Conservation (phyloP, 1,140 invertebrate species). For the Heliconius melpomene region DNA sequence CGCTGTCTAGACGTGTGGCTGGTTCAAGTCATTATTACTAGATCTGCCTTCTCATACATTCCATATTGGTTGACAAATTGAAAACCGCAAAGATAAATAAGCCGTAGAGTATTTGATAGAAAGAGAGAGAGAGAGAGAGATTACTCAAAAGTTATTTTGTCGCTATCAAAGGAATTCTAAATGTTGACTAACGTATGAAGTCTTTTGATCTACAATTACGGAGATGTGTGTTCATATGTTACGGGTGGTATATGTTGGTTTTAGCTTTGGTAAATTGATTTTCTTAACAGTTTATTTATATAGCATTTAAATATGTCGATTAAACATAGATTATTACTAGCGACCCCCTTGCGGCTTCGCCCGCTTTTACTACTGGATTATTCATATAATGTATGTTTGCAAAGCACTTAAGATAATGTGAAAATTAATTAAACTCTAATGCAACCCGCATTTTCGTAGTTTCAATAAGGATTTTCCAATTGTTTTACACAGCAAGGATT, state of each 20-base stretch:
- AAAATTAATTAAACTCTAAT: too few relatives aligned
- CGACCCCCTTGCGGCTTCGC: too few relatives aligned
- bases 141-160: not conserved
- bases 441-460: too few relatives aligned
- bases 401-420: too few relatives aligned
- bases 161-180: slow-evolving; percentile 3
- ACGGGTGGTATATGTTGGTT: not conserved
- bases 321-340: too few relatives aligned
- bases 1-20: slow-evolving; percentile 43
- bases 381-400: too few relatives aligned
- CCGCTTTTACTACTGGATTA: too few relatives aligned
- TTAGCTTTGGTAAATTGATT: not conserved
- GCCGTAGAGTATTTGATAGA: not conserved
- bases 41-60: slow-evolving; percentile 23
- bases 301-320: too few relatives aligned
- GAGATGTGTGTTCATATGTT: not conserved
- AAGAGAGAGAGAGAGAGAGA: not conserved
- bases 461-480: too few relatives aligned
- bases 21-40: slow-evolving; percentile 39
- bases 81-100: slow-evolving; percentile 17
- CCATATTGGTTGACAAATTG: slow-evolving; percentile 18
- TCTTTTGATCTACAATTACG: slow-evolving; percentile 5
- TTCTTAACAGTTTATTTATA: not conserved
- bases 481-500: too few relatives aligned
- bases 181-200: not conserved